These are phyloP conservation scores for Carpatolechia fugitivella DNA, from an alignment of 2,888 invertebrate genomes.

Conservation along the genomic window DNA sequence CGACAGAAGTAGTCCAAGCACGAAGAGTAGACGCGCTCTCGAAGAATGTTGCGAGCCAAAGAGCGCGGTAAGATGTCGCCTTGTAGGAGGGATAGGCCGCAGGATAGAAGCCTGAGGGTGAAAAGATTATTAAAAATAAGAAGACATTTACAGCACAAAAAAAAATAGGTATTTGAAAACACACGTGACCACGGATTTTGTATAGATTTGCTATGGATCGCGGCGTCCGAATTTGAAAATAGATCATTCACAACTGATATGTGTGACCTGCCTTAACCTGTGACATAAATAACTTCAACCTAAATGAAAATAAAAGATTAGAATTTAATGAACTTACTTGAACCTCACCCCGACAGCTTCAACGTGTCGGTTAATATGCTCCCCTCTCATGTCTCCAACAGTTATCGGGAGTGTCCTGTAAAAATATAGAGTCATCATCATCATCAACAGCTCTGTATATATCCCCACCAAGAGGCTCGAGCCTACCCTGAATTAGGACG, in stretches of 20 bases:
- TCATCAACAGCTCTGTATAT: no score
- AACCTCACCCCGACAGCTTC: slow-evolving; percentile 96
- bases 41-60: slow-evolving; percentile 92
- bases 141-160: no score
- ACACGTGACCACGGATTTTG: no score
- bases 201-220: no score
- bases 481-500: no score
- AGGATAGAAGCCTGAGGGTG: slow-evolving; percentile 86
- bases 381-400: slow-evolving; percentile 85
- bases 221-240: no score
- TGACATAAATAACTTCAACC: no score
- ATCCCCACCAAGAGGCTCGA: no score
- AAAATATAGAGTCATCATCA: no score
- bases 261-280: no score
- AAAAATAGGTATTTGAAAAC: no score
- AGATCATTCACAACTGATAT: no score
- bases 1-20: slow-evolving; percentile 98
- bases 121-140: neutral
- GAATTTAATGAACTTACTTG: slow-evolving; percentile 76
- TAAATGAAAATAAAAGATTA: neutral
- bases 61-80: slow-evolving; percentile 93
- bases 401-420: slow-evolving; percentile 88
- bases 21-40: slow-evolving; percentile 96
- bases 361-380: slow-evolving; percentile 90
- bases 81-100: slow-evolving; percentile 95